Percentiles rank a stretch among this genome's conserved stretches.
These are phyloP conservation scores for Picathartes gymnocephalus DNA, from an alignment of 2,113 vertebrate genomes.

Conservation along the genomic window DNA sequence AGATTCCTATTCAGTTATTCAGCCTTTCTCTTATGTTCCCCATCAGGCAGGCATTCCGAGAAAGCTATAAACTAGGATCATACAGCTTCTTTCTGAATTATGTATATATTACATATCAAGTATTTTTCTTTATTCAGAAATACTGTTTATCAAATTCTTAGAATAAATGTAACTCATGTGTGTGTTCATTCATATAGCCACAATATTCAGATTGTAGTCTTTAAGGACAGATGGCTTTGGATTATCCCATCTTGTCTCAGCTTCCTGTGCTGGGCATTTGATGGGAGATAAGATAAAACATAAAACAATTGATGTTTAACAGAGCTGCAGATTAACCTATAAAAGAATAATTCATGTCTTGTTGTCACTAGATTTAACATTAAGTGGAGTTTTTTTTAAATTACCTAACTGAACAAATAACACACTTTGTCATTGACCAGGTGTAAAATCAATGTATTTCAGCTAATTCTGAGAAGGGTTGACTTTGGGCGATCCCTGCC, in stretches of 20 bases:
- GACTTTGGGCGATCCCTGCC: not conserved
- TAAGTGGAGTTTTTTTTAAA: not conserved
- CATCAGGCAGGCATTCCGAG: not conserved
- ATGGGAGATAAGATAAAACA: not conserved
- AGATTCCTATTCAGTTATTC: not conserved
- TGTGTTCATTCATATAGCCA: not conserved
- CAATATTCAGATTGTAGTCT: not conserved
- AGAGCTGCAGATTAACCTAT: not conserved
- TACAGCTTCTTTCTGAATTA: not conserved
- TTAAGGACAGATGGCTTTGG: not conserved
- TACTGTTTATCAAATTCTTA: not conserved
- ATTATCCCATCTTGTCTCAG: not conserved
- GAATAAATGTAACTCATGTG: not conserved
- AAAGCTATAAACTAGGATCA: not conserved
- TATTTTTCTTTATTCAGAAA: not conserved
- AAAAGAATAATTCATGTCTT: not conserved
- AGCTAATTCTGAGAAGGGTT: not conserved
- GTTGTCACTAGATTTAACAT: not conserved
- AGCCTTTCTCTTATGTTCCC: not conserved
- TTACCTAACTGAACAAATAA: not conserved
- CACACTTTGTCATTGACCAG: not conserved
- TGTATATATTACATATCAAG: not conserved
- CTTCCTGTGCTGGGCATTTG: not conserved
- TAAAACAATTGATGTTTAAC: not conserved
- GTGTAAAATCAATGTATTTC: not conserved